These are phyloP conservation scores for Strigamia transsilvanica DNA, from an alignment of 2,888 invertebrate species.

Conservation along the genomic window DNA sequence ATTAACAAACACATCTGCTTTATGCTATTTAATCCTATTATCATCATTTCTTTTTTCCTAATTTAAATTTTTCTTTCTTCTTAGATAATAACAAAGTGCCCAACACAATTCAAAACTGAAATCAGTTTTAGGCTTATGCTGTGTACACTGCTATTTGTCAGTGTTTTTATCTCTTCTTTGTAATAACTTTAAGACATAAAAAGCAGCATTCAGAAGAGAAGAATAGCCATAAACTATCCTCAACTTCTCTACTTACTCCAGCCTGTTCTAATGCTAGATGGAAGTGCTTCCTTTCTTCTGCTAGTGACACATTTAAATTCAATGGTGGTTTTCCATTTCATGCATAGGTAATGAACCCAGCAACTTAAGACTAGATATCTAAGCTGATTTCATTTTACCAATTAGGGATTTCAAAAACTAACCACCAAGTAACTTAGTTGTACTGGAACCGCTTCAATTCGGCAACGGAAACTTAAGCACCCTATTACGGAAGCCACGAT, in stretches of 20 bases:
- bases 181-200: conserved; percentile 7
- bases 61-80: not conserved
- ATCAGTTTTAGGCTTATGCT: not conserved
- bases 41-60: too few relatives aligned
- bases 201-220: conserved; percentile 20
- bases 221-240: conserved; percentile 14
- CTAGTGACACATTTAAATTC: conserved; percentile 20
- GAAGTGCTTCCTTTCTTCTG: not conserved
- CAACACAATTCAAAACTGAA: not conserved
- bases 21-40: too few relatives aligned
- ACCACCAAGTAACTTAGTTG: not conserved
- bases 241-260: conserved; percentile 7
- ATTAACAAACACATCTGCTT: too few relatives aligned
- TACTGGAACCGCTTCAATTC: too few relatives aligned
- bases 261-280: not conserved
- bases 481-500: too few relatives aligned
- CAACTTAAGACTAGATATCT: not conserved
- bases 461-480: too few relatives aligned
- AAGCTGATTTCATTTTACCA: not conserved
- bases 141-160: not conserved
- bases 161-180: conserved; percentile 1
- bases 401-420: not conserved
- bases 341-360: not conserved
- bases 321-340: conserved; percentile 14
- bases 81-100: not conserved